These are phyloP conservation scores for Coracopsis vasa DNA, from an alignment of 2,113 vertebrate species.

Conservation along the genomic window DNA sequence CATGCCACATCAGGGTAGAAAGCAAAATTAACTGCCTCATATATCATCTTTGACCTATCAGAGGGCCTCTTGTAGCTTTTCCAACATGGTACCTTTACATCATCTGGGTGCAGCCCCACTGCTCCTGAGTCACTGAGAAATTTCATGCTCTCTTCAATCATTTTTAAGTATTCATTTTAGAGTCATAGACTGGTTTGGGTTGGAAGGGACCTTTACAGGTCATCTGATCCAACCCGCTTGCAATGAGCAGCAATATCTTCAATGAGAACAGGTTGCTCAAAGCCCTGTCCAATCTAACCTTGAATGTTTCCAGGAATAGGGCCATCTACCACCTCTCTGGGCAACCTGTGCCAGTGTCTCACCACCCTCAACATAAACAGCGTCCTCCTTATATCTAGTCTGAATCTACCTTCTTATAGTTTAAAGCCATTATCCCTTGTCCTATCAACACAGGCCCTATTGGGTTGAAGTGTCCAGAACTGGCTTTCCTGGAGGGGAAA, in stretches of 20 bases:
- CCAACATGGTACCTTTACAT: not conserved
- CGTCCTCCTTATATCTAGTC: not conserved
- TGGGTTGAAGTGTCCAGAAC: not conserved
- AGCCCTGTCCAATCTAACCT: not conserved
- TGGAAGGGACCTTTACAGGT: not conserved
- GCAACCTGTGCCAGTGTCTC: not conserved
- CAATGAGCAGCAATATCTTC: not conserved
- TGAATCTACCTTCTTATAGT: not conserved
- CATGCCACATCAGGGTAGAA: not conserved
- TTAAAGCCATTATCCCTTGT: not conserved
- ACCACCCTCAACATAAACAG: fast-evolving
- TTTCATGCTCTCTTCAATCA: not conserved
- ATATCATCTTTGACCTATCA: not conserved
- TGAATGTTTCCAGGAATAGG: not conserved
- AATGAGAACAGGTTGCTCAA: not conserved
- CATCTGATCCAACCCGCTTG: not conserved
- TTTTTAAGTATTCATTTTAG: not conserved
- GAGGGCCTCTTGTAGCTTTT: not conserved
- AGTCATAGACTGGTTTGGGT: not conserved
- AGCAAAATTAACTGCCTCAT: not conserved
- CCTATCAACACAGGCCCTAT: fast-evolving
- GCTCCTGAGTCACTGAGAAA: not conserved
- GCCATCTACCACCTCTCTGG: not conserved
- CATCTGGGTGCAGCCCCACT: not conserved
- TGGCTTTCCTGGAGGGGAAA: not conserved